Conservation (phyloP, 1,140 invertebrate species). For the Sitobion miscanthi region DNA sequence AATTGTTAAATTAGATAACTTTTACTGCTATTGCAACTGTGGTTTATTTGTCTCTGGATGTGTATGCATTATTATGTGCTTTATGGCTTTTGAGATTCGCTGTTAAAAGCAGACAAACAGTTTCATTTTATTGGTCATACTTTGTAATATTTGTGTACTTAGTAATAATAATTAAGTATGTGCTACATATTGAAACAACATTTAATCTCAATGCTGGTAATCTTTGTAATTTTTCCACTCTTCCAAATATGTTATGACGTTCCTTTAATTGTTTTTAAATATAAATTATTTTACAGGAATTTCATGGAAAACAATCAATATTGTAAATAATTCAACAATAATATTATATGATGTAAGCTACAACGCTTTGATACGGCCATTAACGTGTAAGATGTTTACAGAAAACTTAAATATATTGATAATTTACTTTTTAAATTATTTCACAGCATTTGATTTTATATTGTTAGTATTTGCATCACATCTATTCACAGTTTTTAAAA, state of each 20-base stretch:
- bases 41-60: background rate
- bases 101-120: background rate
- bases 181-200: background rate
- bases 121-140: background rate
- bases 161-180: background rate
- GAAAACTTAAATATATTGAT: background rate
- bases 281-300: background rate
- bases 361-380: background rate
- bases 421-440: background rate
- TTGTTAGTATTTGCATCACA: background rate
- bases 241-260: background rate
- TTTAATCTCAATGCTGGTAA: background rate
- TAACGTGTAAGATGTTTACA: background rate
- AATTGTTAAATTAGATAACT: background rate
- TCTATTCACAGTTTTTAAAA: background rate
- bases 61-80: background rate
- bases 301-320: constrained; percentile 10
- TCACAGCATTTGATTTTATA: constrained; percentile 20
- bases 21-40: background rate
- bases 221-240: background rate
- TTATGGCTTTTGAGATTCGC: background rate
- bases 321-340: background rate
- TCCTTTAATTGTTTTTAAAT: background rate
- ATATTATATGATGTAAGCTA: background rate
- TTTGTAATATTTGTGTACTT: background rate